These are phyloP conservation scores for Tetranychus cinnabarinus DNA, from an alignment of 1,140 invertebrate genomes.

Conservation along the genomic window DNA sequence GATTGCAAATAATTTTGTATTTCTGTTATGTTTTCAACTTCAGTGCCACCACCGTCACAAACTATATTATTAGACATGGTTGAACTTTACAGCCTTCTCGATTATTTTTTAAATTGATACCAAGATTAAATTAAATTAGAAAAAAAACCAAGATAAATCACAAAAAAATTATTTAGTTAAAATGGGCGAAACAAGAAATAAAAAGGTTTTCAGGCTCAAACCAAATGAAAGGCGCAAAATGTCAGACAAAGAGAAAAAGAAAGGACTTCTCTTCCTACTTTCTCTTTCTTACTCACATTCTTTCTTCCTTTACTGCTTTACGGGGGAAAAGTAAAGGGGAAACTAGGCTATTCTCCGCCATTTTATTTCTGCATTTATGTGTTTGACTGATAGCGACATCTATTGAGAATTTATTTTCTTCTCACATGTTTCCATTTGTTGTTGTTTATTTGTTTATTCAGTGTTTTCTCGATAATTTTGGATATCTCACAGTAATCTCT, in stretches of 20 bases:
- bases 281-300: not conserved
- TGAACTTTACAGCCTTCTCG: too few relatives aligned
- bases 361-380: not conserved
- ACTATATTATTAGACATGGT: too few relatives aligned
- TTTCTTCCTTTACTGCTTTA: not conserved
- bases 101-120: too few relatives aligned
- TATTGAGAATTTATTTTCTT: not conserved
- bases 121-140: too few relatives aligned
- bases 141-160: too few relatives aligned
- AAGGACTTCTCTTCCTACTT: not conserved
- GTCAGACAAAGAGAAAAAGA: not conserved
- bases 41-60: not conserved
- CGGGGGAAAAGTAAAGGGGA: not conserved
- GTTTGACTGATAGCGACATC: not conserved
- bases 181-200: too few relatives aligned
- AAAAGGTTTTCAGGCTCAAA: too few relatives aligned
- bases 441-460: not conserved
- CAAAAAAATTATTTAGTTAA: too few relatives aligned
- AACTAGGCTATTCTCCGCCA: not conserved
- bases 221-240: too few relatives aligned
- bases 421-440: not conserved
- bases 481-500: not conserved
- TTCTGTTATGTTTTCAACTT: conserved; percentile 23
- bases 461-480: not conserved
- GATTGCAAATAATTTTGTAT: conserved; percentile 58